Evolutionary conservation across 2,797 vertebrate genomes (phyloP).

Genomic region (Varecia variegata): DNA sequence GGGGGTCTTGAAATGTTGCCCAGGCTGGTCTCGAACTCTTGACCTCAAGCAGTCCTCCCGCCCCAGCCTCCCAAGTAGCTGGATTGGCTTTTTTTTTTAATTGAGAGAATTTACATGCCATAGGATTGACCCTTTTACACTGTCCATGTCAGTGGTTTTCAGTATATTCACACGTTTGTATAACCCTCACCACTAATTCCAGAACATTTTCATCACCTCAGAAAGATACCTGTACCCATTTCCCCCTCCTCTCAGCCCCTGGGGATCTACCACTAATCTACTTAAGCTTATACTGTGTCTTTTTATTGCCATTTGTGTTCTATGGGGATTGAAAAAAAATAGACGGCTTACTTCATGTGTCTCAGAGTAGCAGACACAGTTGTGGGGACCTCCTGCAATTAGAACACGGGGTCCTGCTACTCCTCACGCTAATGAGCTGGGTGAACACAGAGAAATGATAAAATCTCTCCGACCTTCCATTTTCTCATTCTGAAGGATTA

Average conservation of each 20-base stretch:
- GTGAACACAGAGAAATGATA: not conserved
- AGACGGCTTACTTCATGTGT: not conserved
- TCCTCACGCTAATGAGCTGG: too few species aligned
- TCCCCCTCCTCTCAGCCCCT: not conserved
- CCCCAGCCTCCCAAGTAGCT: too few species aligned
- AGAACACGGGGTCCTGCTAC: not conserved
- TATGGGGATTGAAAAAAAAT: not conserved
- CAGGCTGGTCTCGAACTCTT: too few species aligned
- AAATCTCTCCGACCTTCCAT: not conserved
- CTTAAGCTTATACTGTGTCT: not conserved
- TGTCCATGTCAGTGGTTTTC: not conserved
- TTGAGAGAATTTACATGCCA: not conserved
- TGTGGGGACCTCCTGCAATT: too few species aligned
- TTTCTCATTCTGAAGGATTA: not conserved
- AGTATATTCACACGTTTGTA: not conserved
- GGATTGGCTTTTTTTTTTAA: not conserved
- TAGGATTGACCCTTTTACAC: not conserved
- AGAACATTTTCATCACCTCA: not conserved
- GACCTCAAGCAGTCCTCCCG: fast-evolving
- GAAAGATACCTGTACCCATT: not conserved
- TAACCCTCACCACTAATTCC: not conserved
- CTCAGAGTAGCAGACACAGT: not conserved
- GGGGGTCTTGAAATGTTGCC: too few species aligned
- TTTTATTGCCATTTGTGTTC: not conserved
- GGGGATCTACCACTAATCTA: not conserved